Evolutionary conservation across 2,888 invertebrate genomes (phyloP).

Genomic region (Tachina grossa): DNA sequence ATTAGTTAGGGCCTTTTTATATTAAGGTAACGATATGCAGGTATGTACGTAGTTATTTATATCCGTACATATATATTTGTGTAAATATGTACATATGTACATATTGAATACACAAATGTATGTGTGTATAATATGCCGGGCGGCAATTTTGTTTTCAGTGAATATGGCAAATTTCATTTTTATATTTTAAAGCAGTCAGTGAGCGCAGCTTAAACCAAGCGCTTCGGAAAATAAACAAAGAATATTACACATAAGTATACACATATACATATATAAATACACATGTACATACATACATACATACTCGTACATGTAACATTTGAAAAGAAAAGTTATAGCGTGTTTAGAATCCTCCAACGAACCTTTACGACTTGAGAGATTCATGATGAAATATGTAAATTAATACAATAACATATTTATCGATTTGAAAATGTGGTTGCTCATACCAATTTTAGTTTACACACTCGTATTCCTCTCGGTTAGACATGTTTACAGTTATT

Average conservation of each 20-base stretch:
- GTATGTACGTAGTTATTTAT: no score
- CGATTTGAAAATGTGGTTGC: conserved; percentile 77
- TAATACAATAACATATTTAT: conserved; percentile 14
- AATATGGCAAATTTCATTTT: conserved; percentile 48
- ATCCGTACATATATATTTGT: background rate
- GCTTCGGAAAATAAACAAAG: conserved; percentile 37
- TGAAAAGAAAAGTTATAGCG: background rate
- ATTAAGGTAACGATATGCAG: no score
- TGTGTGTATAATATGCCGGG: conserved; percentile 32
- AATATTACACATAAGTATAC: background rate
- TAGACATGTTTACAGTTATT: conserved; percentile 79
- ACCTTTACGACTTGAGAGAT: background rate
- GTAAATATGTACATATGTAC: no score
- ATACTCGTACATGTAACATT: no score
- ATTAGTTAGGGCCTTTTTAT: no score
- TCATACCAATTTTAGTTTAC: conserved; percentile 78
- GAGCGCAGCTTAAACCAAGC: conserved; percentile 54
- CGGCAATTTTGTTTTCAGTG: conserved; percentile 64
- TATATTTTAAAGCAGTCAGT: conserved; percentile 60
- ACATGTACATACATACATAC: no score
- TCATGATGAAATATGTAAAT: background rate
- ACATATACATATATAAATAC: no score
- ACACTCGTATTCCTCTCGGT: conserved; percentile 75
- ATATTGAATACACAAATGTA: no score
- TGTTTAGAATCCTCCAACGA: background rate